Conservation (phyloP, 1,140 invertebrate species). For the Drosophila fuyamai region DNA sequence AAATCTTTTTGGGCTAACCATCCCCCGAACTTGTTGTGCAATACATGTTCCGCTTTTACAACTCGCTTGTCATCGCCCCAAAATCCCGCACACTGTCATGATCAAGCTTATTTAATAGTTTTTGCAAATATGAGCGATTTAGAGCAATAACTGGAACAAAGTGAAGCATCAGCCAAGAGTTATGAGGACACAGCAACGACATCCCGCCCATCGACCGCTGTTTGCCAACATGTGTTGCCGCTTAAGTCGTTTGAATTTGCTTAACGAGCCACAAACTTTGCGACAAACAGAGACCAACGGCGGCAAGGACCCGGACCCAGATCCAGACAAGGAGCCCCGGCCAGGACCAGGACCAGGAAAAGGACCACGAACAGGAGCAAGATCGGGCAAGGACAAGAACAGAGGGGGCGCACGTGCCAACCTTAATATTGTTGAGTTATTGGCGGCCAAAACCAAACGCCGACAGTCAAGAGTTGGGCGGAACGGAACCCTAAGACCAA, state of each 20-base stretch:
- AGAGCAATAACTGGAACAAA: conserved; percentile 61
- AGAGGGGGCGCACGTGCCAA: conserved; percentile 68
- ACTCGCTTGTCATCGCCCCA: conserved; percentile 20
- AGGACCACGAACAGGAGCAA: conserved; percentile 6
- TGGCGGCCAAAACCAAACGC: conserved; percentile 77
- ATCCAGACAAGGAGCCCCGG: conserved; percentile 2
- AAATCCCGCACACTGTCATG: conserved; percentile 22
- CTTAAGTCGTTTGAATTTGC: conserved; percentile 83
- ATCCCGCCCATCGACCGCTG: conserved; percentile 44
- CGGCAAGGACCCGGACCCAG: conserved; percentile 25
- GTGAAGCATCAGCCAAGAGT: conserved; percentile 62
- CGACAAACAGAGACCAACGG: conserved; percentile 65
- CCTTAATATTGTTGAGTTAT: conserved; percentile 82
- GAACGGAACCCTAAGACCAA: conserved; percentile 3
- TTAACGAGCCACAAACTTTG: conserved; percentile 82
- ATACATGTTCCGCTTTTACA: neutral
- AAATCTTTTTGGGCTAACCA: neutral
- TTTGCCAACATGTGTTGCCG: conserved; percentile 80
- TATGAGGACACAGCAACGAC: conserved; percentile 55
- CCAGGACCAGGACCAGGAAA: neutral
- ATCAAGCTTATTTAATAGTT: conserved; percentile 73
- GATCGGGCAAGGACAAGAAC: neutral
- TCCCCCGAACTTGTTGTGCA: neutral
- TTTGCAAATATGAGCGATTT: conserved; percentile 71
- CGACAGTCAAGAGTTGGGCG: conserved; percentile 75